These are phyloP conservation scores for Diadromus collaris DNA, from an alignment of 2,888 invertebrate species.

Conservation along the genomic window DNA sequence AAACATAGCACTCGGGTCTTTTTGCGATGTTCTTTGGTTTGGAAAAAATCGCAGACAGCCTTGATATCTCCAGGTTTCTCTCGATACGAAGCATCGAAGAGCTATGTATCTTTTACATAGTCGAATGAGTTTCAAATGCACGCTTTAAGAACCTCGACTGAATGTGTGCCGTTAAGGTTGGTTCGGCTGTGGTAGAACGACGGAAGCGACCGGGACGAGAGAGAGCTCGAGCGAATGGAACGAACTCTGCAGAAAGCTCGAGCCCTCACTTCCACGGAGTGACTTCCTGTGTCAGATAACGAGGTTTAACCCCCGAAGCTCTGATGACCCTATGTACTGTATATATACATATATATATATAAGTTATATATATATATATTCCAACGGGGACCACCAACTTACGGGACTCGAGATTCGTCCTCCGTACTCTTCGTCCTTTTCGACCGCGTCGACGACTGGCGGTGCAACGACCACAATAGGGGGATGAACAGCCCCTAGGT, in stretches of 20 bases:
- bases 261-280: constrained; percentile 56
- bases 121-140: constrained; percentile 24
- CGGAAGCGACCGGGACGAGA: constrained; percentile 55
- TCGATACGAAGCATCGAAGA: neutral
- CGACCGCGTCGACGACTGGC: constrained; percentile 26
- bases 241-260: constrained; percentile 47
- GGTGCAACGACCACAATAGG: constrained; percentile 43
- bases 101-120: neutral
- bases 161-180: constrained; percentile 30
- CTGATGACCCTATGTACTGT: constrained; percentile 62
- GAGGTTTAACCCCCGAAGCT: constrained; percentile 71
- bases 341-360: too few relatives aligned
- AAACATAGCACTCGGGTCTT: neutral
- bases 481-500: constrained; percentile 40
- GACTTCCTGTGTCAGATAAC: constrained; percentile 73
- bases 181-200: constrained; percentile 16
- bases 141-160: constrained; percentile 43
- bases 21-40: neutral
- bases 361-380: constrained; percentile 37
- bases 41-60: neutral
- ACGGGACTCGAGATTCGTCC: constrained; percentile 32
- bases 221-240: constrained; percentile 56
- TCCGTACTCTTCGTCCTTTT: constrained; percentile 47
- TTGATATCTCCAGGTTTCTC: neutral
- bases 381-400: constrained; percentile 35